A percentile compares a stretch with the other conserved stretches of the same genome.
phyloP scores from a whole-genome alignment of 2,797 vertebrate species.

The Pangasius mekongensis region DNA sequence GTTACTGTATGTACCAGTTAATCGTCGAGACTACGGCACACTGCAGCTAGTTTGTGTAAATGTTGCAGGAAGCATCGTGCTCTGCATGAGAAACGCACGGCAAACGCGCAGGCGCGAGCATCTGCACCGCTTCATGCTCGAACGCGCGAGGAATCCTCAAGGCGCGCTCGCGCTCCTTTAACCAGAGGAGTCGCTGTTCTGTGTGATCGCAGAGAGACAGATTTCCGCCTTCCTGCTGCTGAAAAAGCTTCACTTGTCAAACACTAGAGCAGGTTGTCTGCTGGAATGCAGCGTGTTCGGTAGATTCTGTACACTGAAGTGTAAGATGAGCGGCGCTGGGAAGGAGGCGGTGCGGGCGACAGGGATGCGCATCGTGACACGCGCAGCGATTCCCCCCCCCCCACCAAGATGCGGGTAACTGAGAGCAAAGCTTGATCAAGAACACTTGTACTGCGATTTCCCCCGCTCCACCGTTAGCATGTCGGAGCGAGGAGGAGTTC shows the following conservation, averaged over 20 bases:
- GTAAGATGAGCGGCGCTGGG: background rate
- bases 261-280: background rate
- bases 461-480: slow-evolving; percentile 12
- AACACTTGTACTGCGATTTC: background rate
- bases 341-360: background rate
- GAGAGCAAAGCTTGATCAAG: background rate
- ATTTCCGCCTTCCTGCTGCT: slow-evolving; percentile 48
- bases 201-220: background rate
- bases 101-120: background rate
- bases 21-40: background rate
- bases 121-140: background rate
- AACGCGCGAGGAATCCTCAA: background rate
- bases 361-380: background rate
- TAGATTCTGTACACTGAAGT: background rate
- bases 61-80: slow-evolving; percentile 5
- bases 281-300: background rate
- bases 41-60: background rate
- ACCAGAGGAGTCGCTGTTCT: slow-evolving; percentile 43
- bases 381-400: background rate
- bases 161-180: slow-evolving; percentile 16
- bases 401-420: slow-evolving; percentile 2
- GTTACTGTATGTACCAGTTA: background rate
- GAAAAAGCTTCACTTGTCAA: slow-evolving; percentile 30
- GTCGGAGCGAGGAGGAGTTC: slow-evolving; percentile 64
- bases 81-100: slow-evolving; percentile 16